These are phyloP conservation scores for Pollenia griseotomentosa DNA, from an alignment of 2,888 invertebrate genomes.

Conservation along the genomic window DNA sequence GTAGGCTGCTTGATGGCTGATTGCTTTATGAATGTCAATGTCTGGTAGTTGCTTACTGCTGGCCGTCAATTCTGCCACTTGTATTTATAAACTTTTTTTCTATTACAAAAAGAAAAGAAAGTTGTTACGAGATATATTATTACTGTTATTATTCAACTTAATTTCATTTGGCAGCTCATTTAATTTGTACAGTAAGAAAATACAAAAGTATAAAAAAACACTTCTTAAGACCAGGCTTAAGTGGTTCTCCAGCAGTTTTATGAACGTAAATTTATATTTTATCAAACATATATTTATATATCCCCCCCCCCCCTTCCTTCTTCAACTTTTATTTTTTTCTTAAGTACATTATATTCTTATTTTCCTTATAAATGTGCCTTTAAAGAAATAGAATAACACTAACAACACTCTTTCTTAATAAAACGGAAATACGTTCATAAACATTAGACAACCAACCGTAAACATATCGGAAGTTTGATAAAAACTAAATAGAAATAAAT, in stretches of 20 bases:
- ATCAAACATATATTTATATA: no score
- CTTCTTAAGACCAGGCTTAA: no score
- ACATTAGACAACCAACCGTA: neutral
- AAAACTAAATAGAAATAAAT: neutral
- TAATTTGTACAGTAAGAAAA: constrained; percentile 23
- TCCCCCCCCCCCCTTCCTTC: no score
- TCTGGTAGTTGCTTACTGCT: neutral
- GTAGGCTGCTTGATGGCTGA: neutral
- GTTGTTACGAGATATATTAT: no score
- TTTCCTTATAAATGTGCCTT: no score
- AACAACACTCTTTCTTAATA: no score
- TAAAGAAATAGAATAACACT: no score
- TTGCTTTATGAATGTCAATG: constrained; percentile 8
- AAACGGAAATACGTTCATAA: no score
- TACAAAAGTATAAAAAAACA: neutral
- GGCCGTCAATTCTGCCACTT: neutral
- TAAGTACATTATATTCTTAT: no score
- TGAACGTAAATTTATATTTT: no score
- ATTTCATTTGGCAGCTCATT: constrained; percentile 59
- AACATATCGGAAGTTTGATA: constrained; percentile 18
- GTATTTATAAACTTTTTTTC: neutral
- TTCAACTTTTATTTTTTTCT: no score
- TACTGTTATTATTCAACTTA: constrained; percentile 23
- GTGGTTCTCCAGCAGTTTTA: no score
- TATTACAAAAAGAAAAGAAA: neutral